Conservation (phyloP, 1,140 invertebrate species). For the Cyclargus thomasi region DNA sequence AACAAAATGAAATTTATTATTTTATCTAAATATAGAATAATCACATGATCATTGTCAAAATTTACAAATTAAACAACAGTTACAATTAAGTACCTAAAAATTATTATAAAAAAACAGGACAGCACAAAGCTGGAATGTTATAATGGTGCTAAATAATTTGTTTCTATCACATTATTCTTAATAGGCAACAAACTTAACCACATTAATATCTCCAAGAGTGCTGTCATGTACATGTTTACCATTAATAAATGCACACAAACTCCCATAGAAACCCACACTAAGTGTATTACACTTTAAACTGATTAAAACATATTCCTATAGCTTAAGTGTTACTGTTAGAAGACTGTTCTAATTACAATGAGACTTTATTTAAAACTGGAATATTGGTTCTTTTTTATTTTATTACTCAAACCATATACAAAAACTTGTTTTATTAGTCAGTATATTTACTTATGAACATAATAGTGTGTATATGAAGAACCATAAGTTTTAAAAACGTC, state of each 20-base stretch:
- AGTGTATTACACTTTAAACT: not conserved
- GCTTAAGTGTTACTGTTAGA: no score
- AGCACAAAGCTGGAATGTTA: slow-evolving; percentile 67
- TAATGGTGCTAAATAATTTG: slow-evolving; percentile 30
- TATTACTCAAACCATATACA: no score
- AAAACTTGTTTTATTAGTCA: no score
- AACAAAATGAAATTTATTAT: slow-evolving; percentile 48
- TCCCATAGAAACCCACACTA: not conserved
- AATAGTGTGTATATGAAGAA: no score
- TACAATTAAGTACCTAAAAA: slow-evolving; percentile 58
- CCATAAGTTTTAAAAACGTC: no score
- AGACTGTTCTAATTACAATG: no score
- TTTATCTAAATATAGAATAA: slow-evolving; percentile 43
- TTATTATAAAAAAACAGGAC: slow-evolving; percentile 38
- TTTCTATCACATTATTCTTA: slow-evolving; percentile 10
- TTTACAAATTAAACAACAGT: slow-evolving; percentile 57
- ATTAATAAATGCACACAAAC: slow-evolving; percentile 21
- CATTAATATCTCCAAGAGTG: slow-evolving; percentile 14
- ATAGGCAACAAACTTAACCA: not conserved
- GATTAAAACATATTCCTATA: no score
- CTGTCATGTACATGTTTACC: slow-evolving; percentile 16
- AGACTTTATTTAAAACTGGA: no score
- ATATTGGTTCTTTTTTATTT: no score
- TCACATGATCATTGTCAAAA: slow-evolving; percentile 56
- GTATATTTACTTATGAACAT: no score